A percentile compares a stretch with the other conserved stretches of the same genome.
Conservation (phyloP, 2,113 vertebrate species). For the Dasypus novemcinctus region DNA sequence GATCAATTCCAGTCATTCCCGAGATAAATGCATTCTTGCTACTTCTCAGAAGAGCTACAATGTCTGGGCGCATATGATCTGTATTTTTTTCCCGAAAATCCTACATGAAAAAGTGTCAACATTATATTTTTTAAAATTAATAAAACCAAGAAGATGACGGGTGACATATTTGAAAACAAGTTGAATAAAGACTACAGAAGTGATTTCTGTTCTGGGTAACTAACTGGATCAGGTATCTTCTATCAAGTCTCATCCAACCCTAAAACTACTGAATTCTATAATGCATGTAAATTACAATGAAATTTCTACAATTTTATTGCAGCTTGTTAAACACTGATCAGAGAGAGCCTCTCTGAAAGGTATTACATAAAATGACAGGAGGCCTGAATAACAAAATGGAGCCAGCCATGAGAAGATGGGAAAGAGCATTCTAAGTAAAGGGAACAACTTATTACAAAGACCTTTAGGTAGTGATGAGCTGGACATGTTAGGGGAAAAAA, state of each 20-base stretch:
- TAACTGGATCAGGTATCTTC: background rate
- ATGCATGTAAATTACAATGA: slow-evolving; percentile 20
- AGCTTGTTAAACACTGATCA: background rate
- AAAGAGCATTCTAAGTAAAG: background rate
- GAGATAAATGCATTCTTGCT: slow-evolving; percentile 96
- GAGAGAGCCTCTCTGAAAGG: background rate
- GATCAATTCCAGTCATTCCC: slow-evolving; percentile 95
- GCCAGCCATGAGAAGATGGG: background rate
- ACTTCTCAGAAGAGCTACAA: slow-evolving; percentile 95
- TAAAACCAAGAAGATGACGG: slow-evolving; percentile 6
- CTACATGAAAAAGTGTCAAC: slow-evolving; percentile 77
- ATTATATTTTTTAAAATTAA: slow-evolving; percentile 33
- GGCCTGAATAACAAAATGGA: background rate
- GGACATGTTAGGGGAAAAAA: background rate
- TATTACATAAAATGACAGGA: slow-evolving; percentile 8
- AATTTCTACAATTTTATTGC: background rate
- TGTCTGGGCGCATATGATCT: slow-evolving; percentile 98
- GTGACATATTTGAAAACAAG: background rate
- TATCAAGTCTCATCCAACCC: background rate
- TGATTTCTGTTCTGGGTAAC: background rate
- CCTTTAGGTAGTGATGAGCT: background rate
- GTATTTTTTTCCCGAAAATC: slow-evolving; percentile 99
- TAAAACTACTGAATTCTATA: slow-evolving; percentile 23
- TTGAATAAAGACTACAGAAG: background rate
- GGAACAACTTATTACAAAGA: background rate